Percentiles rank a stretch among this genome's conserved stretches.
Conservation (phyloP, 2,113 vertebrate species). For the Vulpes lagopus region DNA sequence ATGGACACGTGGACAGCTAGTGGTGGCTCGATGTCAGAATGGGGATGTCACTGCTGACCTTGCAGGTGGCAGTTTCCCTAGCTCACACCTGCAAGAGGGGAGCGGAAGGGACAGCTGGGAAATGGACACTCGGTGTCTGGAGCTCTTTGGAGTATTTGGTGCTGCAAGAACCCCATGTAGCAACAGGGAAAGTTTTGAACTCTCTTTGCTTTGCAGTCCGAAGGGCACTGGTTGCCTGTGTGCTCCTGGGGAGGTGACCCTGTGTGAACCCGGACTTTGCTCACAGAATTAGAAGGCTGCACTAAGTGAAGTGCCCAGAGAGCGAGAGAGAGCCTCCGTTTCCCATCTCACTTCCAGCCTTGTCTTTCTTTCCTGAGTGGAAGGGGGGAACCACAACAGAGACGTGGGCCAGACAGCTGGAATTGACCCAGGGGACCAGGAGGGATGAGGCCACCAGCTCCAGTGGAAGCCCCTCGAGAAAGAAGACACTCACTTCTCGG, state of each 20-base stretch:
- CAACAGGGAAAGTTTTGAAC: too few relatives aligned
- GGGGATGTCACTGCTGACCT: not conserved
- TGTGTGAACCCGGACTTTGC: not conserved
- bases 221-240: not conserved
- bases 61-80: not conserved
- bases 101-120: not conserved
- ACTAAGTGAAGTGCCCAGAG: not conserved
- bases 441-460: not conserved
- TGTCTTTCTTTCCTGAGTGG: not conserved
- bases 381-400: not conserved
- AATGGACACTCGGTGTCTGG: not conserved
- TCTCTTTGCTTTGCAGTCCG: not conserved
- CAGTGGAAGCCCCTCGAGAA: not conserved
- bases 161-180: not conserved
- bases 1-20: not conserved
- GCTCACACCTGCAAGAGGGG: accelerated
- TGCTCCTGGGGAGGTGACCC: not conserved
- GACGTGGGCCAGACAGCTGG: not conserved
- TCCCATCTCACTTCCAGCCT: not conserved
- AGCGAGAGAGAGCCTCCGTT: not conserved
- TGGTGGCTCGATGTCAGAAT: accelerated
- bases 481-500: not conserved
- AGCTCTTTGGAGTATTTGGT: too few relatives aligned
- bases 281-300: accelerated
- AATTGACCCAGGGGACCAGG: too few relatives aligned